These are phyloP conservation scores for Lamproptera curius DNA, from an alignment of 2,888 invertebrate species.

Conservation along the genomic window DNA sequence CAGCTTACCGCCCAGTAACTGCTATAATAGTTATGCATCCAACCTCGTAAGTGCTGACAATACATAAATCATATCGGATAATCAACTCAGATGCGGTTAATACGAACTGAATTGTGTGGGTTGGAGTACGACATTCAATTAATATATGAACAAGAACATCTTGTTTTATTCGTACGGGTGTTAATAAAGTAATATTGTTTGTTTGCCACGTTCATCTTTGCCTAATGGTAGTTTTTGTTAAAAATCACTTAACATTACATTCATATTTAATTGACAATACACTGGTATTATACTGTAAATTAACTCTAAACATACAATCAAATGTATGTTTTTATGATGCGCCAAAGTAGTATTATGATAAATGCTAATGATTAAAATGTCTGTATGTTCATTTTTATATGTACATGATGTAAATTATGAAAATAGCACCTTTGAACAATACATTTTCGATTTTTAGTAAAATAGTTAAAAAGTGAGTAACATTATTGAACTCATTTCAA, in stretches of 20 bases:
- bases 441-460: background rate
- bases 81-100: slow-evolving; percentile 10
- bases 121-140: slow-evolving; percentile 2
- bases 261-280: background rate
- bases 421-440: background rate
- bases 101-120: slow-evolving; percentile 3
- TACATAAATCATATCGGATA: slow-evolving; percentile 7
- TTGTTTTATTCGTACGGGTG: slow-evolving; percentile 1
- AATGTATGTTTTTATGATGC: too few species aligned
- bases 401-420: background rate
- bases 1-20: background rate
- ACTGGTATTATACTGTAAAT: too few species aligned
- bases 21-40: background rate
- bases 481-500: too few species aligned
- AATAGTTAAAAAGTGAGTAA: too few species aligned
- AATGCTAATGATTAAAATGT: too few species aligned
- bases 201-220: background rate
- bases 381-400: too few species aligned
- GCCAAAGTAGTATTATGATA: too few species aligned
- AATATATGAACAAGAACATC: slow-evolving; percentile 5
- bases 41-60: background rate
- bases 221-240: background rate
- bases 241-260: background rate
- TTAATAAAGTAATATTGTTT: background rate
- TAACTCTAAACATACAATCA: too few species aligned